phyloP scores from a whole-genome alignment of 2,888 invertebrate species.

The Drosophila picticornis region DNA sequence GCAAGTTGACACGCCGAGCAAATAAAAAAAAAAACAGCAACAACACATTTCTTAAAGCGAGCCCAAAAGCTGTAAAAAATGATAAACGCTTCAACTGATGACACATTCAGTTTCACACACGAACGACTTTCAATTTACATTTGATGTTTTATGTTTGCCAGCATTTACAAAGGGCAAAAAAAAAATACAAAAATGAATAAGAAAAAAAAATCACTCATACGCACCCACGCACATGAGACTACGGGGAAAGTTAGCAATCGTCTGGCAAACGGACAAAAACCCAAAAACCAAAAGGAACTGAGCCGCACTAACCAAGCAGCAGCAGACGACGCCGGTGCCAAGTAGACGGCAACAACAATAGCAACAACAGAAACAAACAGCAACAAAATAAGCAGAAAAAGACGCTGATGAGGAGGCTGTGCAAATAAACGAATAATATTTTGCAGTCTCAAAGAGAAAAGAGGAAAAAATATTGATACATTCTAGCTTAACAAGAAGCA shows the following conservation, averaged over 20 bases:
- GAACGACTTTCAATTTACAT: constrained; percentile 83
- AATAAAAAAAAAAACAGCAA: constrained; percentile 47
- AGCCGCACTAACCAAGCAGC: constrained; percentile 46
- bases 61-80: constrained; percentile 76
- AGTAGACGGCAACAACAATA: constrained; percentile 59
- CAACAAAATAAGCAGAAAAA: constrained; percentile 21
- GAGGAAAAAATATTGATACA: constrained; percentile 4
- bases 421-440: constrained; percentile 78
- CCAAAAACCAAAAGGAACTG: constrained; percentile 43
- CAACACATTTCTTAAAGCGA: constrained; percentile 67
- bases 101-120: constrained; percentile 83
- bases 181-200: constrained; percentile 12
- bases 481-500: constrained; percentile 14
- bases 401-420: constrained; percentile 32
- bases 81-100: constrained; percentile 81
- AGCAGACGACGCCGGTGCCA: constrained; percentile 65
- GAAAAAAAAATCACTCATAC: constrained; percentile 76
- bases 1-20: constrained; percentile 71
- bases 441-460: constrained; percentile 57
- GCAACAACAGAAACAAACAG: constrained; percentile 30
- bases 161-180: constrained; percentile 66
- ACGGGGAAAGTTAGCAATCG: constrained; percentile 40
- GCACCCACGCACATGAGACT: constrained; percentile 72
- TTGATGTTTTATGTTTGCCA: constrained; percentile 80
- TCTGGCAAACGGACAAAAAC: constrained; percentile 54